Base-by-base conservation (phyloP, 2,797 vertebrate genomes). In the Oreonectes daqikongensis region DNA sequence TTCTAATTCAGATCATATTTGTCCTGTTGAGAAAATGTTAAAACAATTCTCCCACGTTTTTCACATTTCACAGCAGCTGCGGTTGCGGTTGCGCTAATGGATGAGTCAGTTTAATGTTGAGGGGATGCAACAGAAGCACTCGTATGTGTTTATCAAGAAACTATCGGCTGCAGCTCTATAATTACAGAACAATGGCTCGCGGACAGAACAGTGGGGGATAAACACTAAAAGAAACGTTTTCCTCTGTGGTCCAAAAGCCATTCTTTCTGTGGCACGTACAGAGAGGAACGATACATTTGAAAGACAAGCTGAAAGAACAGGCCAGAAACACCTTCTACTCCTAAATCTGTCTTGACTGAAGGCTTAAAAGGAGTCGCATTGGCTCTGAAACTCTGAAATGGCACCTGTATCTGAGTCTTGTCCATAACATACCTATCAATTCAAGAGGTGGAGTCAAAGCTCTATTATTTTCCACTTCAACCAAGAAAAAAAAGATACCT, bases 401-500 rank as follows among this genome's bases (percentile, higher is more conserved):
- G 79, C 64, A 9, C 73, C 73, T 53, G 76, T 82, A 80, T 81
- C 85, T 82, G 75, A 76, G 79, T 57, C 83, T 72, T 84, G 83
- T 88, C 86, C 86, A 71, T 89, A 85, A 85, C 8, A 70, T 82
- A 76, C 81, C 84, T 75, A 65, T 86, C 71, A 69, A 32, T 66
- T 78, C 73, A 82, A 88, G 79, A 74, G 69, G 80, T 86, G 66
- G 60, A 69, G 84, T 72, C 69, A 22, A 86, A 82, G 61, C 83
- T 79, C 74, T 72, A 69, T 83, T 86, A 69, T 82, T 53, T 38
- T 48, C 81, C 80, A 85, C 87, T 84, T 80, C 78, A 74, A n/a
- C 9, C 30, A 18, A 44, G 59, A 84, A 50, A 10, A 20, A 53
- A 65, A 75, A 63, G 61, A 35, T 78, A 52, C 50, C 67, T 71